Evolutionary conservation across 2,888 invertebrate species (phyloP), one percentile per base, ranked within the genome.

Genomic region (Ferdinandea cuprea): DNA sequence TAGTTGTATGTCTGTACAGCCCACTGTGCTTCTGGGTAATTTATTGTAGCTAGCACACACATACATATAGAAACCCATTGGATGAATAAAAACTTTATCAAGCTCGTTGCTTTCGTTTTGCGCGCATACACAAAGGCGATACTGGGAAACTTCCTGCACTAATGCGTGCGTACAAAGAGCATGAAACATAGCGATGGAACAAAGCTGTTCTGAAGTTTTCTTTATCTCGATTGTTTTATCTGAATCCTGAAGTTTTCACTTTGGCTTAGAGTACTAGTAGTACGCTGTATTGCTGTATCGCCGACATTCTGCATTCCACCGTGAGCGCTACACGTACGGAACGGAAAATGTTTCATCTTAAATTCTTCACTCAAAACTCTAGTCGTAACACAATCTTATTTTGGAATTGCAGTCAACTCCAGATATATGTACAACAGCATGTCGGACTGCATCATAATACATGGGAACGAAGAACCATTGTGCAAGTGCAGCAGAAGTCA

Each of bases 121-220:
- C 56, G 68, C 61, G 46, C 50, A 54, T 58, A 72, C 32, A 78
- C 63, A 69, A 80, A 68, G 44, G 44, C 71, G 59, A 76, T 69
- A 58, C 76, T 69, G 44, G 58, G 32, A 77, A 81, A 81, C 81
- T 77, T 77, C 65, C 77, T 71, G 81, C 77, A 77, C 76, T 81
- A 81, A 77, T 77, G 81, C 81, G 81, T 81, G 71, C 52, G 63
- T 71, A 81, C 77, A 81, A 81, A 71, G 56, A 66, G 71, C 81
- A 65, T 35, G 13, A 56, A 72, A 66, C 58, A 78, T 58, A 58
- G 56, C 72, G 56, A 59, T 77, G 77, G 58, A 81, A 81, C 71
- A 71, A 76, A 66, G 71, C 77, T 77, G 37, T 71, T 71, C 59
- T 59, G 58, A 61, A 77, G 65, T 81, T 81, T 71, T 37, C 65